Conservation (phyloP, 2,113 vertebrate genomes). For the Trogon melanurus region DNA sequence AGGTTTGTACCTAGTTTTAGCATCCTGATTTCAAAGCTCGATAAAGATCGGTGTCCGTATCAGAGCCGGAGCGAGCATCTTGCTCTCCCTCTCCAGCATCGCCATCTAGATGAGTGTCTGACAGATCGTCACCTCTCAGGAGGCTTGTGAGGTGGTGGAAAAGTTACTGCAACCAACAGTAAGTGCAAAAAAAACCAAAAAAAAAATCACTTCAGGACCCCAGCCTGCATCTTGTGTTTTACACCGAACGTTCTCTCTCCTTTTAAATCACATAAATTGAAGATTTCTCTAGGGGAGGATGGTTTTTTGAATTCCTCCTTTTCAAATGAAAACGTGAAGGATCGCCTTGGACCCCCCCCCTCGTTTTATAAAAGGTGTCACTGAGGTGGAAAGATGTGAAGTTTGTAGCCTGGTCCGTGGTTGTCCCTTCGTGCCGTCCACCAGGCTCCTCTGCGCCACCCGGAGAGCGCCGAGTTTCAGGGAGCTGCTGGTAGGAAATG, state of each 20-base stretch:
- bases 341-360: not conserved
- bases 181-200: not conserved
- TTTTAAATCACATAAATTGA: not conserved
- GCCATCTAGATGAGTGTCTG: not conserved
- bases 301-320: rapidly evolving
- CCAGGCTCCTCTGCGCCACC: not conserved
- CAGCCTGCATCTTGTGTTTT: not conserved
- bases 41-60: not conserved
- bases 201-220: rapidly evolving
- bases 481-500: not conserved
- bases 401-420: not conserved
- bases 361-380: not conserved
- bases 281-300: not conserved
- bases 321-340: not conserved
- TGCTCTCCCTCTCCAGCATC: rapidly evolving
- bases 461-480: rapidly evolving
- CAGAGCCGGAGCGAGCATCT: not conserved
- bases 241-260: rapidly evolving
- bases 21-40: not conserved
- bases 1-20: not conserved
- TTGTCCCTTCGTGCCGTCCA: not conserved
- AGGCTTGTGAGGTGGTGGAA: not conserved
- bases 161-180: not conserved
- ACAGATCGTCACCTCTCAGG: not conserved
- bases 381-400: not conserved